Conservation (phyloP, 2,113 vertebrate genomes). For the Brienomyrus longianalis region DNA sequence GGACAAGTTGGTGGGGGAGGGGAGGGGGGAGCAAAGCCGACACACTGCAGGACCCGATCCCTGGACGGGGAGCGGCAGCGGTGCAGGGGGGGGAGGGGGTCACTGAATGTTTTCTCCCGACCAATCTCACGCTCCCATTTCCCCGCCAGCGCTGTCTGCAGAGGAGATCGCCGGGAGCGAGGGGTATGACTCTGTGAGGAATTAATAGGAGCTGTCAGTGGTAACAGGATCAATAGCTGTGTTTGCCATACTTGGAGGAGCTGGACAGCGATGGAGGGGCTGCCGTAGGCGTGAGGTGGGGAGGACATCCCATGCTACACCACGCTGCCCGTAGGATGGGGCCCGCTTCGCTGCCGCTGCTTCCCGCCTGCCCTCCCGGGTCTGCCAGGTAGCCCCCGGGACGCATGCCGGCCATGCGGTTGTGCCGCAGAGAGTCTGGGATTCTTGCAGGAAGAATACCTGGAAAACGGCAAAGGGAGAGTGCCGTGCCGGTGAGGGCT, state of each 20-base stretch:
- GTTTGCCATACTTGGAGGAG: constrained; percentile 64
- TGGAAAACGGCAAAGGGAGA: constrained; percentile 52
- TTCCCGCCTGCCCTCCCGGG: constrained; percentile 27
- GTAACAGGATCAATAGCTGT: constrained; percentile 75
- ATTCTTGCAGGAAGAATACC: constrained; percentile 61
- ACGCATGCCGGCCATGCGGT: constrained; percentile 59
- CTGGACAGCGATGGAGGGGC: constrained; percentile 56
- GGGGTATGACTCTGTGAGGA: constrained; percentile 4
- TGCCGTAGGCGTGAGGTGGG: constrained; percentile 36
- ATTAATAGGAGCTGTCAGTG: constrained; percentile 52
- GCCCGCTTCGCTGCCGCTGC: constrained; percentile 11
- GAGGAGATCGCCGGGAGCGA: not conserved
- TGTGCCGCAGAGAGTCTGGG: constrained; percentile 58
- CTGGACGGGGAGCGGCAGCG: not conserved
- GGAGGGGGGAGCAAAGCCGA: not conserved
- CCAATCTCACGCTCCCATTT: not conserved
- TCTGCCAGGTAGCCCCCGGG: constrained; percentile 49
- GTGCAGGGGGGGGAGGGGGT: not conserved
- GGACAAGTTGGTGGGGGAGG: not conserved
- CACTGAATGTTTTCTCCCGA: not conserved
- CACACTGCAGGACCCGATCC: not conserved
- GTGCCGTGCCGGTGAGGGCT: constrained; percentile 39
- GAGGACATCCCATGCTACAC: constrained; percentile 39
- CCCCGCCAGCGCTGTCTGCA: not conserved
- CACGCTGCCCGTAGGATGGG: not conserved